Percentiles rank a stretch among this genome's conserved stretches.
phyloP scores from a whole-genome alignment of 2,888 invertebrate species.

The Archaeoteleia sp. region DNA sequence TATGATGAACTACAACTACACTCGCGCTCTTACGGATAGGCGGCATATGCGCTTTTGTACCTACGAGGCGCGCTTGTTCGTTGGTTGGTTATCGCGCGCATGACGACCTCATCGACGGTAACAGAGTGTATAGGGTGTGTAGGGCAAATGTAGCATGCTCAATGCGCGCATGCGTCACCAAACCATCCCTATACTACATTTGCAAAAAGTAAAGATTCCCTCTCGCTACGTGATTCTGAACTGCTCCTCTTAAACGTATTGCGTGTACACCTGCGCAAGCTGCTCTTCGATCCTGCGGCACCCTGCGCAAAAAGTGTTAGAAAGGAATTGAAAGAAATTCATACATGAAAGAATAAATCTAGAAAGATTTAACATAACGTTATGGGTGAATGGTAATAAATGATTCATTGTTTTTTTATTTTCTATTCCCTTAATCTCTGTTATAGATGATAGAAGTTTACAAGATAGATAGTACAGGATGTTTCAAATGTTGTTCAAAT shows the following conservation, averaged over 20 bases:
- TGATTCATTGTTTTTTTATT: no score
- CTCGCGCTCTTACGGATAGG: neutral
- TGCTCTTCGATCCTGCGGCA: no score
- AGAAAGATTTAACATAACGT: no score
- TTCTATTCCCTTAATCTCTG: no score
- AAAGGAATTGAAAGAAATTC: no score
- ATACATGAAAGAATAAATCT: no score
- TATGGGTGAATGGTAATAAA: no score
- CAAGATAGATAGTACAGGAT: no score
- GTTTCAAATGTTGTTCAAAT: no score
- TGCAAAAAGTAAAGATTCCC: constrained; percentile 2
- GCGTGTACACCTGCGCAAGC: neutral
- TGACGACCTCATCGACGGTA: neutral
- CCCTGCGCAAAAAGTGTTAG: no score
- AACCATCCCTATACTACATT: neutral
- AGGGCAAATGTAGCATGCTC: neutral
- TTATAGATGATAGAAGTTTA: no score
- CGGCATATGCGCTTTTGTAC: neutral
- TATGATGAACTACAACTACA: neutral
- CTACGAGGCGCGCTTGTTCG: constrained; percentile 1
- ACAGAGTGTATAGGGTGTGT: neutral
- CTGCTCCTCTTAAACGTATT: neutral
- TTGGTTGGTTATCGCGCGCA: neutral
- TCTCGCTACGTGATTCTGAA: neutral
- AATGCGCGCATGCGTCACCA: neutral